Percentiles rank a stretch among this genome's conserved stretches.
These are phyloP conservation scores for Drosophila siamana DNA, from an alignment of 2,888 invertebrate species.

Conservation along the genomic window DNA sequence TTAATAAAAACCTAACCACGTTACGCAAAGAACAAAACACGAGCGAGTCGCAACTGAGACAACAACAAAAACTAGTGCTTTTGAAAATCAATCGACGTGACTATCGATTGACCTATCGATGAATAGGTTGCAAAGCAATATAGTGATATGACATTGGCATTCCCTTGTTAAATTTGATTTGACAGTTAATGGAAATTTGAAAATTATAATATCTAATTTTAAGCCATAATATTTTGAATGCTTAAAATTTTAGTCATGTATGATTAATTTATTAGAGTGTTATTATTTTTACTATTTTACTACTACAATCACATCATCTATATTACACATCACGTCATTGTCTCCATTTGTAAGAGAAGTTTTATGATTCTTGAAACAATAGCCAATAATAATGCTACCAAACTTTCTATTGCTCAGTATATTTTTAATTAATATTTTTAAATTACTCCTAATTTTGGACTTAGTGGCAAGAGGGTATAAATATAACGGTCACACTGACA, in stretches of 20 bases:
- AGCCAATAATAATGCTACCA: no score
- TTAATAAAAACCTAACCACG: slow-evolving; percentile 40
- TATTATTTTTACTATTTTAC: no score
- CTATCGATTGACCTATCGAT: slow-evolving; percentile 46
- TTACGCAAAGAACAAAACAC: slow-evolving; percentile 65
- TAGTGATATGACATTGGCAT: not conserved
- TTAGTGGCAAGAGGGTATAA: no score
- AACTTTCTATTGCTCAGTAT: not conserved
- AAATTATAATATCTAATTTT: no score
- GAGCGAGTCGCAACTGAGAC: slow-evolving; percentile 39
- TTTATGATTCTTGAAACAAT: no score
- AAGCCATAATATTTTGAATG: no score
- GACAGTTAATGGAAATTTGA: no score
- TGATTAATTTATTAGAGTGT: no score
- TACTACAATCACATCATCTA: no score
- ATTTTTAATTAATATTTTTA: not conserved
- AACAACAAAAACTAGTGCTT: slow-evolving; percentile 43
- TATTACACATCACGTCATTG: no score
- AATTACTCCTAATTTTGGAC: not conserved
- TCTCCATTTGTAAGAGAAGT: no score
- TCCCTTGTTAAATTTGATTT: not conserved
- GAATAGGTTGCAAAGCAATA: not conserved
- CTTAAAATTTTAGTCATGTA: no score
- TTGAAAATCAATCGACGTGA: slow-evolving; percentile 17
- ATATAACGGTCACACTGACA: slow-evolving; percentile 35